Percentiles rank a stretch among this genome's conserved stretches.
These are phyloP conservation scores for Dryobota labecula DNA, from an alignment of 2,888 invertebrate genomes.

Conservation along the genomic window DNA sequence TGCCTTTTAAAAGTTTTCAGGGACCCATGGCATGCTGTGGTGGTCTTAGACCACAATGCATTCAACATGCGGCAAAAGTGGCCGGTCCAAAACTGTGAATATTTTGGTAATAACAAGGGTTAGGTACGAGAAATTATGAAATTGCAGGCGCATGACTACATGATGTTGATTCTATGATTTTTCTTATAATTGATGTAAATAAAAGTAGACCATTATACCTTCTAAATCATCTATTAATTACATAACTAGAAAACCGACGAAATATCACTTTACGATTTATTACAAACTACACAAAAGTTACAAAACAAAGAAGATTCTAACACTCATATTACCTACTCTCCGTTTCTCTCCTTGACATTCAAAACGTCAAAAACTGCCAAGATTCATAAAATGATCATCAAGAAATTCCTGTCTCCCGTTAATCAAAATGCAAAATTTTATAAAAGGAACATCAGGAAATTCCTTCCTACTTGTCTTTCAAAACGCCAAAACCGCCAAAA, in stretches of 20 bases:
- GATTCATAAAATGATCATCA: slow-evolving; percentile 37
- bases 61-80: too few species aligned
- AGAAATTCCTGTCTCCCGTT: background rate
- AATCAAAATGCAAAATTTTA: background rate
- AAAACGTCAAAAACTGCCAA: slow-evolving; percentile 18
- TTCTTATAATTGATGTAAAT: background rate
- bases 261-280: background rate
- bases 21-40: too few species aligned
- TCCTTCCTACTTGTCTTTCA: background rate
- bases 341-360: background rate
- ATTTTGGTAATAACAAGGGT: background rate
- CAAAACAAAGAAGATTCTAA: background rate
- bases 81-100: slow-evolving; percentile 16
- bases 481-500: slow-evolving; percentile 31
- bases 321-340: background rate
- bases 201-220: background rate
- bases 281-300: background rate
- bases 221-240: background rate
- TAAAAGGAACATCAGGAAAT: background rate
- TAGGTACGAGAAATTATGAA: background rate
- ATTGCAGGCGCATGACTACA: background rate
- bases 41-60: too few species aligned
- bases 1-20: too few species aligned
- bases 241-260: background rate
- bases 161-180: background rate